phyloP scores from a whole-genome alignment of 1,140 invertebrate genomes.

The Neuroterus valhalla region DNA sequence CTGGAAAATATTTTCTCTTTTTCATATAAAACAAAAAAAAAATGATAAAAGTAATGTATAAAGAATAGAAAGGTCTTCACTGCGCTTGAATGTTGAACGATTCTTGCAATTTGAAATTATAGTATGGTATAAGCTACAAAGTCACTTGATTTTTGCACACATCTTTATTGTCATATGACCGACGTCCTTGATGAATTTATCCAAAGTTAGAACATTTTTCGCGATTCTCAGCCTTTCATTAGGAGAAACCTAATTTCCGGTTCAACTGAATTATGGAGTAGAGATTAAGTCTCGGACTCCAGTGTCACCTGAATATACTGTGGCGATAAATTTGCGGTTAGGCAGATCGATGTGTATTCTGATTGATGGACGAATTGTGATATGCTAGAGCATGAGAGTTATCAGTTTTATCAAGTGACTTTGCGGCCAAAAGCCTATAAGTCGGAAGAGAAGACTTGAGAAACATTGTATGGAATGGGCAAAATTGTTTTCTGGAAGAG shows the following conservation, averaged over 20 bases:
- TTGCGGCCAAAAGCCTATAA: background rate
- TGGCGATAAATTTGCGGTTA: slow-evolving; percentile 15
- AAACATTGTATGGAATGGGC: background rate
- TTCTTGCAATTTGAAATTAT: background rate
- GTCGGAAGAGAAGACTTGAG: background rate
- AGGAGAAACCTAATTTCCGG: slow-evolving; percentile 16
- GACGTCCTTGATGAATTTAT: background rate
- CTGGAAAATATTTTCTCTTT: slow-evolving; percentile 36
- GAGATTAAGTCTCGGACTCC: background rate
- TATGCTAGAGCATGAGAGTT: background rate
- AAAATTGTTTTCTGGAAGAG: background rate
- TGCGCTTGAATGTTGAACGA: slow-evolving; percentile 1
- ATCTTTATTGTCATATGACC: no score
- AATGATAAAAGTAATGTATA: background rate
- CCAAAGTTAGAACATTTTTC: background rate
- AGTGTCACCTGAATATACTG: slow-evolving; percentile 11
- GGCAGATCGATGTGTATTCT: background rate
- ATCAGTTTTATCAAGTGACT: slow-evolving; percentile 3
- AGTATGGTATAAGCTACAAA: background rate
- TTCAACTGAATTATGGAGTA: background rate
- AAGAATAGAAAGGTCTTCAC: no score
- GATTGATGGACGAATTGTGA: background rate
- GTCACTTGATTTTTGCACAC: slow-evolving; percentile 1
- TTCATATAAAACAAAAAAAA: background rate
- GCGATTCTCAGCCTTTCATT: background rate